Evolutionary conservation across 2,888 invertebrate genomes (phyloP), one percentile per base, ranked within the genome.

Genomic region (Morpho achilles): DNA sequence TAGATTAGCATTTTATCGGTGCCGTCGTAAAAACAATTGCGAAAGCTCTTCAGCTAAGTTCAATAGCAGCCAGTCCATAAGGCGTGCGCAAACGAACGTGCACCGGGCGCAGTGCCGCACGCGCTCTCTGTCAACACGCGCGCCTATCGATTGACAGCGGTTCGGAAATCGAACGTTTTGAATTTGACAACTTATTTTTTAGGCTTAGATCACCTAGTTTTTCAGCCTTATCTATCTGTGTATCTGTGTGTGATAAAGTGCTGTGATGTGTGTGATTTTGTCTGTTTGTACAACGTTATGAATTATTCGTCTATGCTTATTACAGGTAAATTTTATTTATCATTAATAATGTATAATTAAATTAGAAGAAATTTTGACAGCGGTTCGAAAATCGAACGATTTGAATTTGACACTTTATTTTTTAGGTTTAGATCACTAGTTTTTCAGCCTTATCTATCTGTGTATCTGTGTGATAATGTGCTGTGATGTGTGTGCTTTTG

Each of bases 11-110:
- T 55, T 62, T 61, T 64, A 67, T 65, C 62, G 63, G 53, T 58
- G 52, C 56, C 45, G 45, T 65, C 62, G 64, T 70, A 65, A 32
- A 67, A 67, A 70, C 67, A 67, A 69, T 75, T 78, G 77, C 75
- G 80, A 82, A 83, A 80, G 80, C 75, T 80, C 81, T 79, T 78
- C 78, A 80, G 84, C 82, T 86, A 87, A 87, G 88, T 88, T 89
- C 88, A 87, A 82, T 79, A 53, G 22, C 47, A 53, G 47, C 40
- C 46, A 47, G 5, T 10, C 8, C 16, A 16, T 16, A 16, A 7
- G 32, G 74, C 69, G 73, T 66, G 71, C 70, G 69, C 67, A 73
- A 63, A 56, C 75, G 60, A 53, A 71, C 58, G 61, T 56, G 62
- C 50, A 73, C 76, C 70, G 66, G 69, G 73, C 76, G 75, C 87